Conservation (phyloP, 2,888 invertebrate genomes). For the Meiosimyza decipiens region DNA sequence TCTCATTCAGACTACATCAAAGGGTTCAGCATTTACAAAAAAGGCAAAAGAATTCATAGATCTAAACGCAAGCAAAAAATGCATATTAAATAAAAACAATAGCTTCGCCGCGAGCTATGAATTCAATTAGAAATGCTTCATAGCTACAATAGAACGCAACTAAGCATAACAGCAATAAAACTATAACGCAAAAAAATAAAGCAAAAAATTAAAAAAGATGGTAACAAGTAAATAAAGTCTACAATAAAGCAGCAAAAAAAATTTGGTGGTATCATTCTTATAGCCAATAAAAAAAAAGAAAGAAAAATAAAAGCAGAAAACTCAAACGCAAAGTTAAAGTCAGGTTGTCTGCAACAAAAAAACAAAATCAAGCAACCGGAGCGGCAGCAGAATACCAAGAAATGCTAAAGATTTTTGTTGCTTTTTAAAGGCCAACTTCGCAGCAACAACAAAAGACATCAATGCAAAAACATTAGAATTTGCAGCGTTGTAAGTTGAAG, state of each 20-base stretch:
- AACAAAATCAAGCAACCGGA: background rate
- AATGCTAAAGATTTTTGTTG: constrained; percentile 8
- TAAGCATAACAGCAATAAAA: constrained; percentile 28
- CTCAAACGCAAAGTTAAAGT: constrained; percentile 9
- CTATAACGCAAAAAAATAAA: constrained; percentile 4
- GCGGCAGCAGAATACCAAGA: constrained; percentile 16
- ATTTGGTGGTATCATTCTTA: constrained; percentile 27
- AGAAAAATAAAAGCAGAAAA: background rate
- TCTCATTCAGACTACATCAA: constrained; percentile 21
- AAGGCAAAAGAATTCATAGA: background rate
- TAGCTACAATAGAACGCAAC: constrained; percentile 15
- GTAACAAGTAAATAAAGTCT: constrained; percentile 5
- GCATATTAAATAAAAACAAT: background rate
- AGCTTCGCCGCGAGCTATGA: constrained; percentile 15
- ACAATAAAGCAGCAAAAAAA: background rate
- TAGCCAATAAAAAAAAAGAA: background rate
- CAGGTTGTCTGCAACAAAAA: background rate
- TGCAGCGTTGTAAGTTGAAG: too few relatives aligned
- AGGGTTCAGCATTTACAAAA: constrained; percentile 1
- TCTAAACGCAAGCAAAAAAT: constrained; percentile 4
- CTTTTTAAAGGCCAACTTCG: constrained; percentile 36
- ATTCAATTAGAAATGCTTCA: constrained; percentile 17
- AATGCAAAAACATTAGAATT: constrained; percentile 6
- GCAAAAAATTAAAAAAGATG: background rate
- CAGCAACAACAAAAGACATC: constrained; percentile 23